Conservation (phyloP, 2,797 vertebrate genomes). For the Tarsius wallacei region DNA sequence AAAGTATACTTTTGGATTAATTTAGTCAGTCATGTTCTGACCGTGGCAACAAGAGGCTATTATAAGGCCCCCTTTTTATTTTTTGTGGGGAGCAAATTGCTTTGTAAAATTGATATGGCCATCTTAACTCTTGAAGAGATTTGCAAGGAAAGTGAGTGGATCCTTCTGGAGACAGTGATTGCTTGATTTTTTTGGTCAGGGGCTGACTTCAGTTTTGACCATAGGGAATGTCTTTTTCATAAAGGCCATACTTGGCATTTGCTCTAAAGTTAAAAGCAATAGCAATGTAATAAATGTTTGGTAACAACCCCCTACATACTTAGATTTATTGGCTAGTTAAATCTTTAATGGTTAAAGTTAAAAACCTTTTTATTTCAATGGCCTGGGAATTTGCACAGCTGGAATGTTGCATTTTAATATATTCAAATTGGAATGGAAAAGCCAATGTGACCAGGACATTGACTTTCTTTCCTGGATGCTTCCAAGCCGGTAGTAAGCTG, state of each 20-base stretch:
- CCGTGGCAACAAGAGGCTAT: neutral
- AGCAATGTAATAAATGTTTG: conserved; percentile 86
- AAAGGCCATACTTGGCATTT: conserved; percentile 83
- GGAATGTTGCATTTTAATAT: conserved; percentile 88
- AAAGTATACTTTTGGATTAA: conserved; percentile 63
- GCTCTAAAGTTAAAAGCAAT: conserved; percentile 87
- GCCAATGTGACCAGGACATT: conserved; percentile 71
- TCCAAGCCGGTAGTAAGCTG: conserved; percentile 17
- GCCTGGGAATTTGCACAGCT: conserved; percentile 87
- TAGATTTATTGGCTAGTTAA: conserved; percentile 91
- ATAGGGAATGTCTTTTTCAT: conserved; percentile 84
- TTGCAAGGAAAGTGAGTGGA: conserved; percentile 71
- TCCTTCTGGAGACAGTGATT: conserved; percentile 68
- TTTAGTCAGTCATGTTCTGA: conserved; percentile 58
- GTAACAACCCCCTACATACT: conserved; percentile 85
- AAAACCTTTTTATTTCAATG: conserved; percentile 89
- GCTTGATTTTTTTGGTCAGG: neutral
- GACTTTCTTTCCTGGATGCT: conserved; percentile 71
- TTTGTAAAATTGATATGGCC: conserved; percentile 84
- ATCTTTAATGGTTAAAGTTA: conserved; percentile 89
- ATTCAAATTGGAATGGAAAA: conserved; percentile 86
- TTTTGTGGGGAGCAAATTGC: conserved; percentile 72
- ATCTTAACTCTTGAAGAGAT: conserved; percentile 73
- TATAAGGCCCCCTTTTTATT: neutral
- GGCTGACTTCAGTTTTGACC: conserved; percentile 70